phyloP scores from a whole-genome alignment of 2,888 invertebrate genomes.

The Andrena bucephala region DNA sequence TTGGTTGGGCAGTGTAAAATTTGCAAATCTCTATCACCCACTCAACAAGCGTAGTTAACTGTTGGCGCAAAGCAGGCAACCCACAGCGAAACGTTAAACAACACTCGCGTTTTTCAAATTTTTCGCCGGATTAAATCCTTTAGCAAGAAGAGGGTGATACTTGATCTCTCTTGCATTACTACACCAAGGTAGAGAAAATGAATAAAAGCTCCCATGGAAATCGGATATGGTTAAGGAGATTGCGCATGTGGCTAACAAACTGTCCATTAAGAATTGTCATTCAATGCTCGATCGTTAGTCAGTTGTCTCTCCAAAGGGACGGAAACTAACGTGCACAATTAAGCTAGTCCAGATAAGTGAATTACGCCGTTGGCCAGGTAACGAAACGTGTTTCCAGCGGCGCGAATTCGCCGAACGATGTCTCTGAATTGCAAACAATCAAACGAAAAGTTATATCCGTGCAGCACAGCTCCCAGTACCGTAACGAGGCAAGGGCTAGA shows the following conservation, averaged over 20 bases:
- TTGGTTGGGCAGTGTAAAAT: conserved; percentile 4
- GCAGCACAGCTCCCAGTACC: conserved; percentile 37
- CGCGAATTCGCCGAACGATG: conserved; percentile 56
- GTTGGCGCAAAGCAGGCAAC: conserved; percentile 5
- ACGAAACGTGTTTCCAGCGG: conserved; percentile 65
- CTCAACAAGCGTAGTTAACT: conserved; percentile 10
- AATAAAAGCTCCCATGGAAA: not conserved
- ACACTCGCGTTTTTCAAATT: not conserved
- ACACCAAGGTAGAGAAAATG: not conserved
- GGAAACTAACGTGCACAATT: conserved; percentile 51
- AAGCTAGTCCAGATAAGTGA: conserved; percentile 59
- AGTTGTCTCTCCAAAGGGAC: conserved; percentile 41
- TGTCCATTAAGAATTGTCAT: conserved; percentile 45
- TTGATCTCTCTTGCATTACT: not conserved
- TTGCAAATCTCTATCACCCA: conserved; percentile 23
- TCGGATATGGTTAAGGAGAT: conserved; percentile 13
- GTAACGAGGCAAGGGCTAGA: not conserved
- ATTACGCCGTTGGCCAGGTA: conserved; percentile 62
- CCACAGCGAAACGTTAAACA: not conserved
- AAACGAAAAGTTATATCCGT: conserved; percentile 59
- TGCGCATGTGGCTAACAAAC: conserved; percentile 28
- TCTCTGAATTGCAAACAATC: conserved; percentile 63
- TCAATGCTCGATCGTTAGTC: conserved; percentile 59
- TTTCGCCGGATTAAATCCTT: not conserved
- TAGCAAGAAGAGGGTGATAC: not conserved